Conservation (phyloP, 2,113 vertebrate species). For the Rhagologus leucostigma region DNA sequence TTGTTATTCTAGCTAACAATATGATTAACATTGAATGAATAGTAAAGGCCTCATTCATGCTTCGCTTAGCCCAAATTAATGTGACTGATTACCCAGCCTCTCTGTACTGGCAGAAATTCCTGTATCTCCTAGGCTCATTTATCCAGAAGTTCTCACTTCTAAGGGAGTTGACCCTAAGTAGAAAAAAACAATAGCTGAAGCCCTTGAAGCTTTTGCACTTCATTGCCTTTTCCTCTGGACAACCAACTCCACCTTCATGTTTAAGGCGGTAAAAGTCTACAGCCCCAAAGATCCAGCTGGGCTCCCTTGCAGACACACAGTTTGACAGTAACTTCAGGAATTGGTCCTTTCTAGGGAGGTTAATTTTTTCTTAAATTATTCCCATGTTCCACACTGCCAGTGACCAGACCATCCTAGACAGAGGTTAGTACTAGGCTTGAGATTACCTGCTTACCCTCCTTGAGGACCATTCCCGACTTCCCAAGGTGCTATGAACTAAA, state of each 20-base stretch:
- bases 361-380: background rate
- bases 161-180: background rate
- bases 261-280: background rate
- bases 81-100: constrained; percentile 20
- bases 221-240: background rate
- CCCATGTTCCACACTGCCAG: background rate
- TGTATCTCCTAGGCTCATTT: background rate
- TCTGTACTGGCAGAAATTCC: constrained; percentile 14
- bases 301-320: fast-evolving
- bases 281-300: background rate
- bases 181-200: background rate
- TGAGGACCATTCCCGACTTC: background rate
- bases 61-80: constrained; percentile 32
- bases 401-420: background rate
- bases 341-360: background rate
- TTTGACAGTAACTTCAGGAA: background rate
- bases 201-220: background rate
- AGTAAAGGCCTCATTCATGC: constrained; percentile 52
- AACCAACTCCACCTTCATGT: background rate
- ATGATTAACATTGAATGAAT: constrained; percentile 58
- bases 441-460: background rate
- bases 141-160: background rate
- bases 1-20: constrained; percentile 59
- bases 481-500: background rate
- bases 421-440: background rate